A percentile compares a stretch with the other conserved stretches of the same genome.
phyloP scores from a whole-genome alignment of 2,888 invertebrate species.

The Tuta absoluta region DNA sequence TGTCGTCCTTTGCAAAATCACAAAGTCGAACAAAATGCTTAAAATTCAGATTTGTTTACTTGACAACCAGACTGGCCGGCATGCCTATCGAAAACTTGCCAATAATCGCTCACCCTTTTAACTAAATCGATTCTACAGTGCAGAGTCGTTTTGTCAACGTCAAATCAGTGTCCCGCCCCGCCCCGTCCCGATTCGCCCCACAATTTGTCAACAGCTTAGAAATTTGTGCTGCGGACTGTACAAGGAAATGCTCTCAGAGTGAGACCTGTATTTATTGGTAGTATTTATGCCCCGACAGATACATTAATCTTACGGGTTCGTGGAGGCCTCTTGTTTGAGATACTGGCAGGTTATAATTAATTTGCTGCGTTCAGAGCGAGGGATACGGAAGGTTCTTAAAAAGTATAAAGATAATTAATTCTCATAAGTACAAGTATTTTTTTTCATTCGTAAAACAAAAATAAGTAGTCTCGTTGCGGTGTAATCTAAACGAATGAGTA shows the following conservation, averaged over 20 bases:
- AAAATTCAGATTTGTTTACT: no score
- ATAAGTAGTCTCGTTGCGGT: no score
- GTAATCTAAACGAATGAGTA: no score
- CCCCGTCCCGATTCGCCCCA: not conserved
- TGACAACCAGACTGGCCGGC: not conserved
- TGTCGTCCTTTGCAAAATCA: no score
- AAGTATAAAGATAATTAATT: no score
- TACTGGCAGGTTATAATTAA: slow-evolving; percentile 19
- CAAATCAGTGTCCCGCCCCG: slow-evolving; percentile 26
- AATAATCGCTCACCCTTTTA: slow-evolving; percentile 21
- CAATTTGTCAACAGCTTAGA: slow-evolving; percentile 30
- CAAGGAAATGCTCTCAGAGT: slow-evolving; percentile 30
- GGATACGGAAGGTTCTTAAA: not conserved
- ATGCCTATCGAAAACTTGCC: slow-evolving; percentile 9
- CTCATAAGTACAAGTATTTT: no score
- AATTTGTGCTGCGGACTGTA: slow-evolving; percentile 25
- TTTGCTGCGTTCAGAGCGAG: not conserved
- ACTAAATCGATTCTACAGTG: slow-evolving; percentile 15
- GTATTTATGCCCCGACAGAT: slow-evolving; percentile 29
- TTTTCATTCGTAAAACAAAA: no score
- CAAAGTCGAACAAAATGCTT: no score
- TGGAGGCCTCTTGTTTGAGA: slow-evolving; percentile 9
- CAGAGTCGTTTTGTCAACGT: slow-evolving; percentile 28
- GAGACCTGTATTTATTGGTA: slow-evolving; percentile 33
- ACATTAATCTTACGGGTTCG: slow-evolving; percentile 29